Evolutionary conservation across 2,113 vertebrate genomes (phyloP).

Genomic region (Noturus placidus): DNA sequence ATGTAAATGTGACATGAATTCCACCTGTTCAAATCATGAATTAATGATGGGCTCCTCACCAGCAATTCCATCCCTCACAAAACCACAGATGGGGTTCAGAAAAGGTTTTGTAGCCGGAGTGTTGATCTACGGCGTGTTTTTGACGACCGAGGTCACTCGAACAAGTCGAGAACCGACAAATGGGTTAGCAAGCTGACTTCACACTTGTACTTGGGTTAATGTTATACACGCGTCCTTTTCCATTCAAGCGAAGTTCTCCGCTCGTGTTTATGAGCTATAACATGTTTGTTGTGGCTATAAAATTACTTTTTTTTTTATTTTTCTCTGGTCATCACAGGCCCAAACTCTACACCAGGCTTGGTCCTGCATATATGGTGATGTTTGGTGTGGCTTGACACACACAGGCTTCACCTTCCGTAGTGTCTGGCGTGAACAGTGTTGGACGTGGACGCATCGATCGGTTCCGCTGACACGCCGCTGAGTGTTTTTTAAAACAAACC

Average conservation of each 20-base stretch:
- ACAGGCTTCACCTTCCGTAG: not conserved
- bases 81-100: not conserved
- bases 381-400: not conserved
- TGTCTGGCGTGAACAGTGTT: not conserved
- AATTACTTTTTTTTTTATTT: not conserved
- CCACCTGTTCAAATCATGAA: not conserved
- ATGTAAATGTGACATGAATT: constrained; percentile 12
- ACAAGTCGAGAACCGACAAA: not conserved
- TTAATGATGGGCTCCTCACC: constrained; percentile 16
- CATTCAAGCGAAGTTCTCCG: not conserved
- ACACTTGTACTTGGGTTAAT: not conserved
- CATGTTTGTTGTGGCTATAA: not conserved
- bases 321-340: not conserved
- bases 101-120: not conserved
- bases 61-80: constrained; percentile 28
- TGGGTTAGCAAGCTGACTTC: not conserved
- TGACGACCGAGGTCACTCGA: not conserved
- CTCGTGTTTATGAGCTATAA: not conserved
- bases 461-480: too few species aligned
- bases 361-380: not conserved
- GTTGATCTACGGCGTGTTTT: not conserved
- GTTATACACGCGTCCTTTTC: not conserved
- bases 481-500: not conserved
- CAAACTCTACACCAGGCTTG: not conserved
- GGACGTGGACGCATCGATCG: not conserved